Conservation (phyloP, 2,797 vertebrate species). For the Eulemur mongoz region DNA sequence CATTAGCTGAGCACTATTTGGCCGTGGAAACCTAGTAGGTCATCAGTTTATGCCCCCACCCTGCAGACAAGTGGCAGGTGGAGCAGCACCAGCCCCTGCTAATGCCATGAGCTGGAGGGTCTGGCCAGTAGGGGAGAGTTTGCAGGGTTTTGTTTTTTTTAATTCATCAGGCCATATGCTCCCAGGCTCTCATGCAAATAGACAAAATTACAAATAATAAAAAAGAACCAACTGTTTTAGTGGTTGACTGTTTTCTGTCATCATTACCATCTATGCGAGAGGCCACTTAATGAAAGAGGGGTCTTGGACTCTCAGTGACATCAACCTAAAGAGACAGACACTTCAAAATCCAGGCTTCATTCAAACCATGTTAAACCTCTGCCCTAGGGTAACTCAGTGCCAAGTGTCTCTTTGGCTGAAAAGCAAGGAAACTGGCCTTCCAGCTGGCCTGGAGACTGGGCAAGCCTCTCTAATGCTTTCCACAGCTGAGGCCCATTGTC, state of each 20-base stretch:
- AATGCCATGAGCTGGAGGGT: constrained; percentile 52
- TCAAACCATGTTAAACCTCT: constrained; percentile 73
- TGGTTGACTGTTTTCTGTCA: constrained; percentile 60
- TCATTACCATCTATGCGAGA: constrained; percentile 55
- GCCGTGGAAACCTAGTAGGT: constrained; percentile 44
- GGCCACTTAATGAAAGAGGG: constrained; percentile 69
- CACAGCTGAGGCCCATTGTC: constrained; percentile 77
- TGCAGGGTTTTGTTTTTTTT: constrained; percentile 65
- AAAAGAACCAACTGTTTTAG: constrained; percentile 77
- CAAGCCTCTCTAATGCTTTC: constrained; percentile 23
- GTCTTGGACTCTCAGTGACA: constrained; percentile 61
- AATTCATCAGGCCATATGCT: constrained; percentile 79
- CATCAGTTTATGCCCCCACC: constrained; percentile 57
- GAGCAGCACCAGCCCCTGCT: background rate
- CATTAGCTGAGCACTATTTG: background rate
- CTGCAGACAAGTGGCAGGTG: constrained; percentile 68
- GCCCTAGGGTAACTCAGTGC: constrained; percentile 57
- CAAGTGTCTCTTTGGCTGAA: constrained; percentile 74
- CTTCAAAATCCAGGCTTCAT: constrained; percentile 64
- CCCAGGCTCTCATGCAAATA: constrained; percentile 76
- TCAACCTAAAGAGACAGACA: constrained; percentile 65
- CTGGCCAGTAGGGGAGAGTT: constrained; percentile 60
- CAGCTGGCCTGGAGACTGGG: constrained; percentile 70
- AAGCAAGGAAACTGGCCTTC: constrained; percentile 54
- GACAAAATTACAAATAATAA: constrained; percentile 79